These are phyloP conservation scores for Psittacus erithacus DNA, from an alignment of 2,113 vertebrate species.

Conservation along the genomic window DNA sequence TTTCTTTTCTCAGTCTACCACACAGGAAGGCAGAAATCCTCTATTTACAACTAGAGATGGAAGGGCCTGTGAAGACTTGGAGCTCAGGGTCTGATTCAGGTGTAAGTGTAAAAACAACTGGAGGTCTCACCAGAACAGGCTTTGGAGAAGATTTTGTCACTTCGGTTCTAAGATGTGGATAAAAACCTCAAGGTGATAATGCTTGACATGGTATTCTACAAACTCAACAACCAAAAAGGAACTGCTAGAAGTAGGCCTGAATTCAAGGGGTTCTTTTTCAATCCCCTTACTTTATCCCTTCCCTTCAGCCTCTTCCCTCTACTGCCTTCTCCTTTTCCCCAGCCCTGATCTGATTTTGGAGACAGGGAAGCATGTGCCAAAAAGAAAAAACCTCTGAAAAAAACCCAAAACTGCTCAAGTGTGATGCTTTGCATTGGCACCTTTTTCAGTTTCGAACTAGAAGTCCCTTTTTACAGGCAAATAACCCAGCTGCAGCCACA, in stretches of 20 bases:
- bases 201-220: neutral
- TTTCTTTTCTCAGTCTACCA: neutral
- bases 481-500: constrained; percentile 72
- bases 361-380: neutral
- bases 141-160: neutral
- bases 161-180: neutral
- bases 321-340: neutral
- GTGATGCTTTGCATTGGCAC: neutral
- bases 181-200: neutral
- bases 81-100: neutral
- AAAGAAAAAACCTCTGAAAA: neutral
- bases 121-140: neutral
- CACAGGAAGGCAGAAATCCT: neutral
- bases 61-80: neutral
- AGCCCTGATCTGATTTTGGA: neutral
- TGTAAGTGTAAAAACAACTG: neutral
- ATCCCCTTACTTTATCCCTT: neutral
- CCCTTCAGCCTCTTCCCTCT: neutral
- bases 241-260: neutral
- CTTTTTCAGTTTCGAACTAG: constrained; percentile 66
- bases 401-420: neutral
- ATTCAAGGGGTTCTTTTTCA: neutral
- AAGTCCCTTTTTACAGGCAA: constrained; percentile 85
- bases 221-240: neutral
- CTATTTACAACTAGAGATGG: neutral